phyloP scores from a whole-genome alignment of 2,888 invertebrate species.

The Elegia similella region DNA sequence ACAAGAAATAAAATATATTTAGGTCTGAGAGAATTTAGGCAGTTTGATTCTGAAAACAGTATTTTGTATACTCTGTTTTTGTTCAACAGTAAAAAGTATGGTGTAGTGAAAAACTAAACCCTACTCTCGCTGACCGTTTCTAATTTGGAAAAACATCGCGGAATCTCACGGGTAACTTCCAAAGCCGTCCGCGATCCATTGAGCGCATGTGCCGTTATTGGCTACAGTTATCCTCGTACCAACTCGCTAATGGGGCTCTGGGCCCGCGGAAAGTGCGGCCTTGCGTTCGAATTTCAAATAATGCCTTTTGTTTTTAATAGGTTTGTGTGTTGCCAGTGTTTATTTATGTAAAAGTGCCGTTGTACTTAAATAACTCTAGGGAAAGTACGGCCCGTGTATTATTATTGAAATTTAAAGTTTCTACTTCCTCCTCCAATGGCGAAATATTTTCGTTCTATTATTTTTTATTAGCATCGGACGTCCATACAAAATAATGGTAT shows the following conservation, averaged over 20 bases:
- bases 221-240: conserved; percentile 38
- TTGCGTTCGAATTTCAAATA: conserved; percentile 36
- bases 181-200: conserved; percentile 33
- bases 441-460: no score
- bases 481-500: no score
- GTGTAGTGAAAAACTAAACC: no score
- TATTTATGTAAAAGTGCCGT: conserved; percentile 18
- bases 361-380: background rate
- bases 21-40: no score
- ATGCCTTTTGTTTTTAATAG: conserved; percentile 42
- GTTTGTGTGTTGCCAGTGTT: conserved; percentile 40
- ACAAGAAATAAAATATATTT: no score
- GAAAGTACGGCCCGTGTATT: background rate
- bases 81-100: no score
- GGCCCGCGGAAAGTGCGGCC: conserved; percentile 32
- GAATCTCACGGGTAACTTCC: conserved; percentile 20
- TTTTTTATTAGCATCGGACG: no score
- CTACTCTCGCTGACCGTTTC: background rate
- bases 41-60: no score
- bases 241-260: conserved; percentile 33
- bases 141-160: background rate
- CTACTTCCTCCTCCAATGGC: background rate
- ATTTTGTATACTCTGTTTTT: no score
- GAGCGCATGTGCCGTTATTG: conserved; percentile 38
- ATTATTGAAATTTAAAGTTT: background rate